Percentiles rank a stretch among this genome's conserved stretches.
These are phyloP conservation scores for Neotragus moschatus DNA, from an alignment of 2,113 vertebrate genomes.

Conservation along the genomic window DNA sequence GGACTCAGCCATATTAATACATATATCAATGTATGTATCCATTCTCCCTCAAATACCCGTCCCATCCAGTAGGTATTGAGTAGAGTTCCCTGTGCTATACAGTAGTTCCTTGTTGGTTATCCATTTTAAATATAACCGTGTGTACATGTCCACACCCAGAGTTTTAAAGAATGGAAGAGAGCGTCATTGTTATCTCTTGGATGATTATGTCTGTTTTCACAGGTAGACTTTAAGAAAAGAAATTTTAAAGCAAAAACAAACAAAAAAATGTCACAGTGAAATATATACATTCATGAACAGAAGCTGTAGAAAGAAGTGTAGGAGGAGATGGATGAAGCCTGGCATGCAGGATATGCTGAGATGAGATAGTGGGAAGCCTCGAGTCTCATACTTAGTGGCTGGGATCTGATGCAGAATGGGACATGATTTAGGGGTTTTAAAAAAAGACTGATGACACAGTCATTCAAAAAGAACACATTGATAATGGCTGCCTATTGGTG, in stretches of 20 bases:
- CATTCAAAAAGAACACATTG: neutral
- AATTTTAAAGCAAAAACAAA: neutral
- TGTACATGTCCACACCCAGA: neutral
- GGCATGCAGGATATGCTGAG: fast-evolving
- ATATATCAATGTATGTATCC: neutral
- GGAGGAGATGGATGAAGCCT: fast-evolving
- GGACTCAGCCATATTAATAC: neutral
- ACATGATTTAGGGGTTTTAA: neutral
- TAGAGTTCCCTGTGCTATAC: neutral
- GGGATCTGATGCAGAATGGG: neutral
- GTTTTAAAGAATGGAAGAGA: neutral
- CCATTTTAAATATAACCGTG: neutral
- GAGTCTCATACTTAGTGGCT: fast-evolving
- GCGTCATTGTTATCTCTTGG: neutral
- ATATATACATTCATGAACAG: neutral
- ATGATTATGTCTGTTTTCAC: neutral
- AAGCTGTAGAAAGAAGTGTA: fast-evolving
- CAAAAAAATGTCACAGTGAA: neutral
- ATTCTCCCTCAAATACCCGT: neutral
- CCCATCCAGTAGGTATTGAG: neutral
- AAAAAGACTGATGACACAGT: neutral
- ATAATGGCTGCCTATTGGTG: neutral
- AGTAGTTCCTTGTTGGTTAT: neutral
- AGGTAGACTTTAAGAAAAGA: neutral
- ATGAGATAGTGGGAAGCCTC: fast-evolving